These are phyloP conservation scores for Strigamia crassipes DNA, from an alignment of 2,888 invertebrate species.

Conservation along the genomic window DNA sequence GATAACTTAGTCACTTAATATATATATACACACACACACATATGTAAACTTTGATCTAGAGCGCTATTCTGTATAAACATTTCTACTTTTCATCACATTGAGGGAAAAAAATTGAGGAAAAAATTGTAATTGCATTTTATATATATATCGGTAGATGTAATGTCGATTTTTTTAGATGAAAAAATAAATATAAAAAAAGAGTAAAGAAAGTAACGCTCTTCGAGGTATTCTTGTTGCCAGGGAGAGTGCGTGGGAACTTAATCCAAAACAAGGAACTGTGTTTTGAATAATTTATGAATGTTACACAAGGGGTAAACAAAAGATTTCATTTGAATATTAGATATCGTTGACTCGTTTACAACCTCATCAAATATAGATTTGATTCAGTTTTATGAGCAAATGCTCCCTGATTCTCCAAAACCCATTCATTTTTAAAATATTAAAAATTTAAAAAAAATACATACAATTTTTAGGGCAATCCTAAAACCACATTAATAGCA, in stretches of 20 bases:
- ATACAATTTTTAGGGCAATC: too few species aligned
- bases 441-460: neutral
- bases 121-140: neutral
- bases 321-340: slow-evolving; percentile 38
- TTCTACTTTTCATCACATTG: neutral
- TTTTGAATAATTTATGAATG: slow-evolving; percentile 32
- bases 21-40: neutral
- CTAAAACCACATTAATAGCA: neutral
- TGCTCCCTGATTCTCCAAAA: neutral
- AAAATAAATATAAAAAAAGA: neutral
- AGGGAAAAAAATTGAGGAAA: neutral
- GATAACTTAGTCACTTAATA: slow-evolving; percentile 23
- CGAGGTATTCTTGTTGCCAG: neutral
- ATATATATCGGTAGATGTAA: neutral
- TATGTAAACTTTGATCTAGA: neutral
- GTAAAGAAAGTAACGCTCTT: neutral
- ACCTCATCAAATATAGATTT: slow-evolving; percentile 37
- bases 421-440: neutral
- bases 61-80: slow-evolving; percentile 5
- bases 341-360: slow-evolving; percentile 23
- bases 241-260: neutral
- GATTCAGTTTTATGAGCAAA: slow-evolving; percentile 15
- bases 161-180: neutral
- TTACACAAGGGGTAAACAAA: slow-evolving; percentile 27
- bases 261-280: neutral